phyloP scores from a whole-genome alignment of 2,888 invertebrate genomes.

The Leptinotarsa peninsularis region DNA sequence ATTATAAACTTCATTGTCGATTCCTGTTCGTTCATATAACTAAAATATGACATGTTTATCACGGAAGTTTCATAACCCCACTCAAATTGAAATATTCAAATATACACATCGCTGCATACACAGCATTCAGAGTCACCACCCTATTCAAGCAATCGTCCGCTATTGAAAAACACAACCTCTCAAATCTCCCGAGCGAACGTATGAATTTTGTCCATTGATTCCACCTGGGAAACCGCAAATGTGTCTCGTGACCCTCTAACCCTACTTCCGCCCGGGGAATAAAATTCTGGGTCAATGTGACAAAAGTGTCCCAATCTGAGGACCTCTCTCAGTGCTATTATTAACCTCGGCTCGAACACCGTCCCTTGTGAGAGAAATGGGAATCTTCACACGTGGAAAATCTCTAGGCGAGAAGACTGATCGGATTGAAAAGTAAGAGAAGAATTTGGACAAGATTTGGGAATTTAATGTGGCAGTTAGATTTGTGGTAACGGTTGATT shows the following conservation, averaged over 20 bases:
- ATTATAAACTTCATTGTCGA: too few relatives aligned
- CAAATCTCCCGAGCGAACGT: conserved; percentile 15
- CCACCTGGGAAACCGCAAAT: conserved; percentile 40
- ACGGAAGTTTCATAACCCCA: too few relatives aligned
- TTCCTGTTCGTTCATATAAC: too few relatives aligned
- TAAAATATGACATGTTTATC: too few relatives aligned
- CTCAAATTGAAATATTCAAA: too few relatives aligned
- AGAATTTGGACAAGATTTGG: conserved; percentile 19
- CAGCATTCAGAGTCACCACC: neutral
- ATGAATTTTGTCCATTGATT: conserved; percentile 27
- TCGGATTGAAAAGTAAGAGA: conserved; percentile 17
- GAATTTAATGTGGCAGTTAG: neutral
- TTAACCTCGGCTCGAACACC: conserved; percentile 30
- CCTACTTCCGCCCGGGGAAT: conserved; percentile 22
- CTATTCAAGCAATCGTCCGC: neutral
- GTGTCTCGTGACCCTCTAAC: conserved; percentile 29
- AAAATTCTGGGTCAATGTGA: conserved; percentile 35
- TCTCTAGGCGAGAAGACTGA: conserved; percentile 37
- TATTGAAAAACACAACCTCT: conserved; percentile 21
- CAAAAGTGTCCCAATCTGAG: conserved; percentile 36
- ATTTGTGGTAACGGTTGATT: too few relatives aligned
- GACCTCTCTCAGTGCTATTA: conserved; percentile 32
- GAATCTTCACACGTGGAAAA: conserved; percentile 33
- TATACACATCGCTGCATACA: neutral
- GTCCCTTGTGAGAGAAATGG: conserved; percentile 7